Evolutionary conservation across 2,113 vertebrate species (phyloP).

Genomic region (Chaetura pelagica): DNA sequence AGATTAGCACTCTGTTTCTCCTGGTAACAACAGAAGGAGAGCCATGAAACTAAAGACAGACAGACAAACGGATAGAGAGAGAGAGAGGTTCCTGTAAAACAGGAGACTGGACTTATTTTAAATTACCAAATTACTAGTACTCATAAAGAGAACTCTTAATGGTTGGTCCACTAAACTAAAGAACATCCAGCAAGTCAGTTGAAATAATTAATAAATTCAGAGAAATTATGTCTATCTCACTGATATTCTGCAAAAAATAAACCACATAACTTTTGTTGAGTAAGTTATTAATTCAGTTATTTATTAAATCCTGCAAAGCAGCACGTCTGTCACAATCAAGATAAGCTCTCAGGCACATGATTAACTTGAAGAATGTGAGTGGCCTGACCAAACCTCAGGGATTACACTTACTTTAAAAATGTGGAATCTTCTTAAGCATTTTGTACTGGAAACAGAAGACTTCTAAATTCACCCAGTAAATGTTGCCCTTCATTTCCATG

Average conservation of each 20-base stretch:
- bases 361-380: background rate
- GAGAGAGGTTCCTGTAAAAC: background rate
- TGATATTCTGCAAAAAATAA: background rate
- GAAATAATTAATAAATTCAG: background rate
- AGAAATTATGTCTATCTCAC: background rate
- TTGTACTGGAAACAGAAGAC: background rate
- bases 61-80: no score
- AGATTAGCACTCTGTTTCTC: background rate
- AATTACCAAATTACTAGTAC: background rate
- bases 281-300: background rate
- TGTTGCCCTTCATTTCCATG: background rate
- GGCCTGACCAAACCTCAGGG: background rate
- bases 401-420: background rate
- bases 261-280: background rate
- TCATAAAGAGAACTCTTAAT: background rate
- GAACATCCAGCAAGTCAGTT: background rate
- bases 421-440: background rate
- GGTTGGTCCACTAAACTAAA: background rate
- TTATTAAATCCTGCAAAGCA: background rate
- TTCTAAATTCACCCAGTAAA: background rate
- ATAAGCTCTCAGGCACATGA: background rate
- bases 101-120: background rate
- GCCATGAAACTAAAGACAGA: background rate
- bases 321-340: background rate
- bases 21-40: background rate